A percentile compares a stretch with the other conserved stretches of the same genome.
Evolutionary conservation across 2,888 invertebrate genomes (phyloP).

Genomic region (Sericinus montela): DNA sequence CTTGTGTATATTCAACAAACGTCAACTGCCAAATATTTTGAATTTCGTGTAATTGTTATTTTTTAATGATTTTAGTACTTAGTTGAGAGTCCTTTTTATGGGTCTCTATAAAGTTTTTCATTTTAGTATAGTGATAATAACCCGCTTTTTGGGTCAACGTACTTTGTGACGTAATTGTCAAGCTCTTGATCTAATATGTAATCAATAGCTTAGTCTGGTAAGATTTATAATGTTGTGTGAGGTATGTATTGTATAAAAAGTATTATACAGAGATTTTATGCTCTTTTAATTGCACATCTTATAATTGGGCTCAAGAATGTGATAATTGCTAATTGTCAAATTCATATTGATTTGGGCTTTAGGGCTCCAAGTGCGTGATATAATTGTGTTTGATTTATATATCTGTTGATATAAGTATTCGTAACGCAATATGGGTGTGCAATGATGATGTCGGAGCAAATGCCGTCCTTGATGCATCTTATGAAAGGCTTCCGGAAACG

Average conservation of each 20-base stretch:
- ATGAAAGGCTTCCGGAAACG: conserved; percentile 19
- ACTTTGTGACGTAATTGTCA: conserved; percentile 36
- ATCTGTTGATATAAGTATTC: conserved; percentile 62
- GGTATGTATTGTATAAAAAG: conserved; percentile 26
- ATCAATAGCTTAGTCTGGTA: conserved; percentile 32
- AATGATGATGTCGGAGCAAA: neutral
- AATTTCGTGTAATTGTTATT: conserved; percentile 34
- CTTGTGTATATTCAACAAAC: conserved; percentile 24
- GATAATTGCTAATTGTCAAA: neutral
- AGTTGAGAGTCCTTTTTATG: conserved; percentile 25
- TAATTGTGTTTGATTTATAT: conserved; percentile 63
- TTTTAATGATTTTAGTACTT: conserved; percentile 40
- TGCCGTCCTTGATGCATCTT: conserved; percentile 6
- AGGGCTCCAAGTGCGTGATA: neutral
- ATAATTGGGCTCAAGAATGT: too few relatives aligned
- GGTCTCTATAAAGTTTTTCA: conserved; percentile 25
- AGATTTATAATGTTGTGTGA: conserved; percentile 29
- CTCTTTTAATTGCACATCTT: too few relatives aligned
- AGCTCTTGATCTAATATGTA: conserved; percentile 28
- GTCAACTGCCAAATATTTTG: conserved; percentile 39
- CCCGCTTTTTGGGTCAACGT: conserved; percentile 33
- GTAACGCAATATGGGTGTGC: conserved; percentile 42
- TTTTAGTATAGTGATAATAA: conserved; percentile 24
- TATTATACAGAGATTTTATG: too few relatives aligned
- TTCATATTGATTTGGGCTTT: neutral